Percentiles rank a stretch among this genome's conserved stretches.
Conservation (phyloP, 2,888 invertebrate genomes). For the Chouioia cunea region DNA sequence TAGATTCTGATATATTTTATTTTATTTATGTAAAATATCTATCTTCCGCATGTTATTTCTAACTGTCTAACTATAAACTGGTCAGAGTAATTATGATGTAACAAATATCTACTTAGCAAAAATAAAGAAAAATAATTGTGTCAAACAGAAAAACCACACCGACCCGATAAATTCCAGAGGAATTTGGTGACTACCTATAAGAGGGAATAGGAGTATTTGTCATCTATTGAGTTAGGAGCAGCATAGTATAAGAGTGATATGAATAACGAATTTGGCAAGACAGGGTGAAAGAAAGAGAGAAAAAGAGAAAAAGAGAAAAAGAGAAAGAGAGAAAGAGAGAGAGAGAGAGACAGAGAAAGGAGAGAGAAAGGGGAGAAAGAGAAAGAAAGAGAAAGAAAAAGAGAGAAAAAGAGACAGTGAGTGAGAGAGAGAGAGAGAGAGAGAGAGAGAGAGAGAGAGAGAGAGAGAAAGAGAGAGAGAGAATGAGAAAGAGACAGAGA, state of each 20-base stretch:
- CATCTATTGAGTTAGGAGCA: constrained; percentile 16
- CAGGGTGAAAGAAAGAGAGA: constrained; percentile 29
- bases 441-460: constrained; percentile 41
- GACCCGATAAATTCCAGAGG: constrained; percentile 47
- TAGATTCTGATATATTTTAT: constrained; percentile 15
- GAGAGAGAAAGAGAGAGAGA: constrained; percentile 31
- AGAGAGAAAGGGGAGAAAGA: constrained; percentile 23
- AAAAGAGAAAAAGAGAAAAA: constrained; percentile 37
- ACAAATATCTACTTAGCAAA: constrained; percentile 30
- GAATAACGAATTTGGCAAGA: not conserved
- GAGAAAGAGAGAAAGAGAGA: not conserved
- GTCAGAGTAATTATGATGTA: constrained; percentile 18
- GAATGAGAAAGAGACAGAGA: too few relatives aligned
- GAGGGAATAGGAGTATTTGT: constrained; percentile 15
- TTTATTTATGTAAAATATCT: not conserved
- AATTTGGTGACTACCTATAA: constrained; percentile 34
- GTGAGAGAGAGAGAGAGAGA: too few relatives aligned
- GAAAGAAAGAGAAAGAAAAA: constrained; percentile 24
- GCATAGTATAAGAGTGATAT: not conserved
- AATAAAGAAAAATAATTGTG: constrained; percentile 27
- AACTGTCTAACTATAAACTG: constrained; percentile 22
- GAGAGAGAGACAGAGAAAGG: constrained; percentile 1
- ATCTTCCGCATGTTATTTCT: constrained; percentile 9
- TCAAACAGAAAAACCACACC: constrained; percentile 46
- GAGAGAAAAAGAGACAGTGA: too few relatives aligned